Conservation (phyloP, 2,113 vertebrate genomes). For the Aleadryas rufinucha region DNA sequence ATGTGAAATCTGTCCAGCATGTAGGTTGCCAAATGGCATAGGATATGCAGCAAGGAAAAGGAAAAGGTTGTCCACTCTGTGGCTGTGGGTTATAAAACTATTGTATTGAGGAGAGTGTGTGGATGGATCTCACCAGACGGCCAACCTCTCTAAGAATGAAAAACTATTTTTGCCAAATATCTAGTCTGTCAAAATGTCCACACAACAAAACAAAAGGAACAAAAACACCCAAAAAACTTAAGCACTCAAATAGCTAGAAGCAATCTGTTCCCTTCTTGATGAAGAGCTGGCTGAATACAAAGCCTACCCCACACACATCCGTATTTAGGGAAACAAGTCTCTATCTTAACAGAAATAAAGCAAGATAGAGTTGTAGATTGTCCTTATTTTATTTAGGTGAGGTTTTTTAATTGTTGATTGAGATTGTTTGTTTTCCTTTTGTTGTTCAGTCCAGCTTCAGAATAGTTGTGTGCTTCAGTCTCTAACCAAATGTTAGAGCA, state of each 20-base stretch:
- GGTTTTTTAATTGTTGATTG: neutral
- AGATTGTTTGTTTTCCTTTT: neutral
- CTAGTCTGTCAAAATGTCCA: neutral
- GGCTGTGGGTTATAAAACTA: neutral
- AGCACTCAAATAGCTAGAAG: neutral
- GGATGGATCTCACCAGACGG: neutral
- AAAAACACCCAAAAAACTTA: neutral
- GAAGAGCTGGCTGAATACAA: neutral
- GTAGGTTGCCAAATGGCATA: neutral
- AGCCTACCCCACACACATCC: neutral
- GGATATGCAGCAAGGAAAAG: neutral
- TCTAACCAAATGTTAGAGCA: neutral
- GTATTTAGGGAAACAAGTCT: neutral
- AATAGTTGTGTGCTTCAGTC: neutral
- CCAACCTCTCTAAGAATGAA: neutral
- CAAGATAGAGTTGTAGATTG: neutral
- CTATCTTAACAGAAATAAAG: neutral
- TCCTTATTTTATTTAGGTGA: neutral
- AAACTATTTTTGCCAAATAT: neutral
- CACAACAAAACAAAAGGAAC: neutral
- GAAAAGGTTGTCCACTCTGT: accelerated
- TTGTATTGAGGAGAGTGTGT: neutral
- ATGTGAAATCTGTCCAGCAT: neutral
- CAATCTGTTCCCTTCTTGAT: neutral
- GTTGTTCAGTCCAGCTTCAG: neutral